phyloP scores from a whole-genome alignment of 2,113 vertebrate genomes.

The Bothrops jararaca region DNA sequence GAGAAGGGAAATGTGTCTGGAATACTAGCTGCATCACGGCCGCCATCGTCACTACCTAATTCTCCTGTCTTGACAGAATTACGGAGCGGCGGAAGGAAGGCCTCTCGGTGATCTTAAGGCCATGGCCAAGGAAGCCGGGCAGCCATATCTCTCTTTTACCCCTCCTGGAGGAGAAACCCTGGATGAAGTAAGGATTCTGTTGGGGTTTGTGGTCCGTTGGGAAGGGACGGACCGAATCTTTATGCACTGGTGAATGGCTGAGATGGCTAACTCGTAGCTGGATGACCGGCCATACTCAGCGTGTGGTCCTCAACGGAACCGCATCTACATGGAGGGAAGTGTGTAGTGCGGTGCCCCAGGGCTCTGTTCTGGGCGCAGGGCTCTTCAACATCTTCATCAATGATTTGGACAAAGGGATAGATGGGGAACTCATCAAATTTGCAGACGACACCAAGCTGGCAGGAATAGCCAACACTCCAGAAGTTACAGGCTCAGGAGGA shows the following conservation, averaged over 20 bases:
- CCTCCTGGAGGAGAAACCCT: conserved; percentile 91
- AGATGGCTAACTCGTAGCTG: neutral
- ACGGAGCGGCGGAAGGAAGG: conserved; percentile 85
- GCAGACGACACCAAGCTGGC: too few species aligned
- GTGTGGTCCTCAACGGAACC: too few species aligned
- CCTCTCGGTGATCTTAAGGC: conserved; percentile 83
- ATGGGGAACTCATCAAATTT: too few species aligned
- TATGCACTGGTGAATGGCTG: neutral
- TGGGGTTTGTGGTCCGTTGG: neutral
- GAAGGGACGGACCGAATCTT: neutral
- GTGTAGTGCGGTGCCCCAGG: too few species aligned
- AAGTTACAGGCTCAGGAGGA: too few species aligned
- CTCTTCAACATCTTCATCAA: too few species aligned
- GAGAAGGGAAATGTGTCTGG: neutral
- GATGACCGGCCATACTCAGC: too few species aligned
- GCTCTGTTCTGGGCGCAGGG: too few species aligned
- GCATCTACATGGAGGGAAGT: too few species aligned
- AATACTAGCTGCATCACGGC: neutral
- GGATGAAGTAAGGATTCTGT: conserved; percentile 78
- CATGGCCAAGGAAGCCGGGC: conserved; percentile 87
- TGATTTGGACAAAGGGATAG: too few species aligned
- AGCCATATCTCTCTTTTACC: conserved; percentile 82
- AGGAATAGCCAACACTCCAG: too few species aligned
- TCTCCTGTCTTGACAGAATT: conserved; percentile 74
- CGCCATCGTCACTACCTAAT: neutral